These are phyloP conservation scores for Zootoca vivipara DNA, from an alignment of 2,113 vertebrate species.

Conservation along the genomic window DNA sequence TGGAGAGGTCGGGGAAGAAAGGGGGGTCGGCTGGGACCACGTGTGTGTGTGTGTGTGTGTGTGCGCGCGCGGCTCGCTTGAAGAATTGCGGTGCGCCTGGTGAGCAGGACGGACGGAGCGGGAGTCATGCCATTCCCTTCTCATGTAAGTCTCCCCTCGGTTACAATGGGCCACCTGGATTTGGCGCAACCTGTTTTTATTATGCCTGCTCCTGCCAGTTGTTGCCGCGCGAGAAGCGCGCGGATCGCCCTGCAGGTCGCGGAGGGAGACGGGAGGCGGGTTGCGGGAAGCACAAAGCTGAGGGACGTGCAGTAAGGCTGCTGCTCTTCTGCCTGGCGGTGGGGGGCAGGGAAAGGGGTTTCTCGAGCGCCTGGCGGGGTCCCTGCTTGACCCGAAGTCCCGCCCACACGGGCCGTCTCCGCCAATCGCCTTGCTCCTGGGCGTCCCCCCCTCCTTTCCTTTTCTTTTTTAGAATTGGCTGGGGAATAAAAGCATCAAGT, in stretches of 20 bases:
- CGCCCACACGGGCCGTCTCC: neutral
- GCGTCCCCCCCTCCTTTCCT: too few relatives aligned
- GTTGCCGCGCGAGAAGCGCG: neutral
- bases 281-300: slow-evolving; percentile 13
- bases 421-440: neutral
- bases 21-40: neutral
- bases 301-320: slow-evolving; percentile 52
- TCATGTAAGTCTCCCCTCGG: neutral
- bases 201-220: neutral
- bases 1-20: neutral
- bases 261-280: neutral
- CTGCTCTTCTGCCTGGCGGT: slow-evolving; percentile 9
- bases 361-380: neutral
- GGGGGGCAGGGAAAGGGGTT: slow-evolving; percentile 6
- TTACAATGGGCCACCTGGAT: neutral
- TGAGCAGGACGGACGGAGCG: neutral
- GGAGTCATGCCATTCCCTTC: neutral
- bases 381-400: neutral
- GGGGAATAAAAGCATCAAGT: neutral
- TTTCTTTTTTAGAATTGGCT: neutral
- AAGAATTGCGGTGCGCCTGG: neutral
- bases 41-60: fast-evolving
- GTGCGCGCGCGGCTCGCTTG: too few relatives aligned
- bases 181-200: neutral
- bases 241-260: neutral